Evolutionary conservation across 2,113 vertebrate species (phyloP).

Genomic region (Syngnathoides biaculeatus): DNA sequence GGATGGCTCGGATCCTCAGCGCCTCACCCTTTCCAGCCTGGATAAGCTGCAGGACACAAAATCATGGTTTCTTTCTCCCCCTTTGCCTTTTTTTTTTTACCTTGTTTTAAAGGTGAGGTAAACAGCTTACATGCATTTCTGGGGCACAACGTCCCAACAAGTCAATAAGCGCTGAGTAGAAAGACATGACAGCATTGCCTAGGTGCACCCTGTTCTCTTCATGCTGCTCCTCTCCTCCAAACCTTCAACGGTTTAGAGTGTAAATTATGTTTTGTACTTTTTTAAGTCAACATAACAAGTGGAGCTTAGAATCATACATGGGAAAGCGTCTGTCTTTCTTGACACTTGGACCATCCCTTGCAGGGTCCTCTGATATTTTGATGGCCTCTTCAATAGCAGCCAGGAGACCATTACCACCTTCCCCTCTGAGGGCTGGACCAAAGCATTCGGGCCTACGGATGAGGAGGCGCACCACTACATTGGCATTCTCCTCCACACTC

Average conservation of each 20-base stretch:
- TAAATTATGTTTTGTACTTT: neutral
- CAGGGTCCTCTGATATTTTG: constrained; percentile 90
- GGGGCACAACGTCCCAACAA: constrained; percentile 89
- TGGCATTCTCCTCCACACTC: constrained; percentile 91
- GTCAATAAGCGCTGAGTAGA: constrained; percentile 90
- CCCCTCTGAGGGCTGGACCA: constrained; percentile 85
- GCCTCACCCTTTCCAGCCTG: constrained; percentile 91
- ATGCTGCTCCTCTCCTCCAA: constrained; percentile 84
- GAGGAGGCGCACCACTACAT: constrained; percentile 87
- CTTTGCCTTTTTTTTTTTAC: neutral
- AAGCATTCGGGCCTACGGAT: constrained; percentile 91
- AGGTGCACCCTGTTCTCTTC: constrained; percentile 89
- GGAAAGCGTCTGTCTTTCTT: constrained; percentile 85
- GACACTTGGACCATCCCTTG: constrained; percentile 84
- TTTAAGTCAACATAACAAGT: neutral
- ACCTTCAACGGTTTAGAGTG: constrained; percentile 61
- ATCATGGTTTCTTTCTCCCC: neutral
- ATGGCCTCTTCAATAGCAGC: constrained; percentile 90
- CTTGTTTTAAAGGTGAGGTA: neutral
- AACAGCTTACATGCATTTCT: constrained; percentile 86
- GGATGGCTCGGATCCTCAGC: constrained; percentile 87
- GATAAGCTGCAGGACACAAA: constrained; percentile 75
- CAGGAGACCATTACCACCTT: constrained; percentile 86
- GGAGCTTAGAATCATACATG: constrained; percentile 59
- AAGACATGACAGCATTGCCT: constrained; percentile 92